Conservation (phyloP, 2,888 invertebrate species). For the Polydrusus pterygomalis region DNA sequence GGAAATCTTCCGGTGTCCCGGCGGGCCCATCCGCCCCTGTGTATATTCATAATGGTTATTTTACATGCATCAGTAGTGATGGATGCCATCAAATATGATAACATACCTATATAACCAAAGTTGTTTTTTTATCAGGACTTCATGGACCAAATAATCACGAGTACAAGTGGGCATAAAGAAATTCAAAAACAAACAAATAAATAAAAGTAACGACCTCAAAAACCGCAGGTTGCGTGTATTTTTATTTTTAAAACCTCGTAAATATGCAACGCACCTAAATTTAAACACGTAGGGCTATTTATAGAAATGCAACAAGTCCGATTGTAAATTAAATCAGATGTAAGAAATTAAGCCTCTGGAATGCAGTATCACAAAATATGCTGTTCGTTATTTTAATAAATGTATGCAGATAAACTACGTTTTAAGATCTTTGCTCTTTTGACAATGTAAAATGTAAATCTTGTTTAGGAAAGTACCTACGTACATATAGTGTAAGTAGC, state of each 20-base stretch:
- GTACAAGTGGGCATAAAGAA: slow-evolving; percentile 17
- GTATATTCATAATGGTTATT: too few relatives aligned
- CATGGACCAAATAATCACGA: slow-evolving; percentile 1
- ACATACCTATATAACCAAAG: too few relatives aligned
- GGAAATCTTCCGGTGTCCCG: too few relatives aligned
- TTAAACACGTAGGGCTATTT: slow-evolving; percentile 49
- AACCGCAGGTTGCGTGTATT: slow-evolving; percentile 41
- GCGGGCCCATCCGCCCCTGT: too few relatives aligned
- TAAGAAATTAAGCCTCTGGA: slow-evolving; percentile 43
- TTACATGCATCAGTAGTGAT: too few relatives aligned
- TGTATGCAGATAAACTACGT: neutral
- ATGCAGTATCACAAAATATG: slow-evolving; percentile 43
- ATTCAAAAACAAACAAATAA: slow-evolving; percentile 47
- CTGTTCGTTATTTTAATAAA: slow-evolving; percentile 20
- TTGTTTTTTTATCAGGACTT: too few relatives aligned
- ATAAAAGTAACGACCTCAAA: slow-evolving; percentile 45
- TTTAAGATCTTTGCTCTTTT: neutral
- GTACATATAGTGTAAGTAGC: too few relatives aligned
- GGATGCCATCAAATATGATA: too few relatives aligned
- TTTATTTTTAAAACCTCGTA: slow-evolving; percentile 37
- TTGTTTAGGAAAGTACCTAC: neutral
- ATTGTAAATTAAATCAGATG: slow-evolving; percentile 42
- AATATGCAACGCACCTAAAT: slow-evolving; percentile 48
- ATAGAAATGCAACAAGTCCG: slow-evolving; percentile 54
- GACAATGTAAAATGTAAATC: neutral